Conservation (phyloP, 2,888 invertebrate species). For the Pheosia tremula region DNA sequence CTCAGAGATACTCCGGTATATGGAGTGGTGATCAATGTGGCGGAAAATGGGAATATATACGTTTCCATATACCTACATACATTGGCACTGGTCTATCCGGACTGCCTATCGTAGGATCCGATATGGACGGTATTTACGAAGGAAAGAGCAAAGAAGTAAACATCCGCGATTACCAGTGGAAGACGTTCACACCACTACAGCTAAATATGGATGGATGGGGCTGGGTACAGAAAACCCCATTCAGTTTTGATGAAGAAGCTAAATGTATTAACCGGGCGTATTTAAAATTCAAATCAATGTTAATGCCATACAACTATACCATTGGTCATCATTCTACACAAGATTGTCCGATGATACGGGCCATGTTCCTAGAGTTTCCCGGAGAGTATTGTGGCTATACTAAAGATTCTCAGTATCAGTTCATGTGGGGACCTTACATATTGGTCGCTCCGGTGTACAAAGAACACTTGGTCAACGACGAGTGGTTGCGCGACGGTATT, state of each 20-base stretch:
- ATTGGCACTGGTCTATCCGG: constrained; percentile 76
- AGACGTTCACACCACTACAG: constrained; percentile 75
- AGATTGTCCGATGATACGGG: constrained; percentile 73
- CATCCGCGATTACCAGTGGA: constrained; percentile 77
- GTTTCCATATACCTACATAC: constrained; percentile 77
- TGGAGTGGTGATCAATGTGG: constrained; percentile 78
- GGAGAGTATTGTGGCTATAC: constrained; percentile 58
- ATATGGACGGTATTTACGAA: constrained; percentile 76
- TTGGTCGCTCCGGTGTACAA: constrained; percentile 73
- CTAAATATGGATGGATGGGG: constrained; percentile 81
- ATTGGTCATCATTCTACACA: constrained; percentile 62
- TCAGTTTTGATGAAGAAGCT: constrained; percentile 66
- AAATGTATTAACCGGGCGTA: constrained; percentile 69
- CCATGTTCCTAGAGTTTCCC: constrained; percentile 75
- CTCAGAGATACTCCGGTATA: constrained; percentile 71
- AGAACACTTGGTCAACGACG: constrained; percentile 33
- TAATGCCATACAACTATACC: constrained; percentile 76
- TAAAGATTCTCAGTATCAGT: constrained; percentile 74
- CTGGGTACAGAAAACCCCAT: constrained; percentile 66
- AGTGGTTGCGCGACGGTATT: constrained; percentile 60
- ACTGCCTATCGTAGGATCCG: constrained; percentile 70
- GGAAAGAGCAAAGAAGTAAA: constrained; percentile 65
- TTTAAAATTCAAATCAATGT: constrained; percentile 73
- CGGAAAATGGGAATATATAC: constrained; percentile 78
- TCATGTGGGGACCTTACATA: constrained; percentile 77